Conservation (phyloP, 2,797 vertebrate species). For the Gymnothorax javanicus region DNA sequence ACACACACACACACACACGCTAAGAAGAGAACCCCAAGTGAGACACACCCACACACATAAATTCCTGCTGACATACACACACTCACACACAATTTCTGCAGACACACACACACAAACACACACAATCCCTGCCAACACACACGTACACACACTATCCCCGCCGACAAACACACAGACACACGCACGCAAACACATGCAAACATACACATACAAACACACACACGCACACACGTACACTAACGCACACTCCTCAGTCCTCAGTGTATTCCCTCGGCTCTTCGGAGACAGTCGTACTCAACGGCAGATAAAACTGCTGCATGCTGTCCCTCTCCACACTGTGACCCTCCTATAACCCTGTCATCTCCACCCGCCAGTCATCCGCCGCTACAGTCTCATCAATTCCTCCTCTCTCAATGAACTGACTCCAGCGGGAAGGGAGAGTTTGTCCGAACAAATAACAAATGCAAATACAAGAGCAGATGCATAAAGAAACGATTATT, state of each 20-base stretch:
- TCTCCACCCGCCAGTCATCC: background rate
- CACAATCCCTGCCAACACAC: background rate
- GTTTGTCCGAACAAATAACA: background rate
- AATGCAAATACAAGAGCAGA: background rate
- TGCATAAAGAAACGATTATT: background rate
- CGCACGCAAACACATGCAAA: background rate
- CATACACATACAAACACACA: background rate
- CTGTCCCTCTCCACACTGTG: background rate
- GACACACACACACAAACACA: background rate
- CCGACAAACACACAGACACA: background rate
- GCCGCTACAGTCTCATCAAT: background rate
- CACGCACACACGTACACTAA: background rate
- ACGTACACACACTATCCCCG: background rate
- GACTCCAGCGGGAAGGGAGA: background rate
- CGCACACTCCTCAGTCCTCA: background rate
- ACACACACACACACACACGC: background rate
- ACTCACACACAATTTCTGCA: background rate
- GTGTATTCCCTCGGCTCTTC: background rate
- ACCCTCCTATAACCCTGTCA: background rate
- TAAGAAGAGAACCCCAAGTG: no score
- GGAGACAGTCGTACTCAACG: background rate
- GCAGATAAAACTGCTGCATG: constrained; percentile 2
- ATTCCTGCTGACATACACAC: background rate
- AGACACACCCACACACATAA: background rate
- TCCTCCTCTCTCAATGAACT: background rate